A percentile compares a stretch with the other conserved stretches of the same genome.
These are phyloP conservation scores for Himalopsyche japonica DNA, from an alignment of 2,888 invertebrate genomes.

Conservation along the genomic window DNA sequence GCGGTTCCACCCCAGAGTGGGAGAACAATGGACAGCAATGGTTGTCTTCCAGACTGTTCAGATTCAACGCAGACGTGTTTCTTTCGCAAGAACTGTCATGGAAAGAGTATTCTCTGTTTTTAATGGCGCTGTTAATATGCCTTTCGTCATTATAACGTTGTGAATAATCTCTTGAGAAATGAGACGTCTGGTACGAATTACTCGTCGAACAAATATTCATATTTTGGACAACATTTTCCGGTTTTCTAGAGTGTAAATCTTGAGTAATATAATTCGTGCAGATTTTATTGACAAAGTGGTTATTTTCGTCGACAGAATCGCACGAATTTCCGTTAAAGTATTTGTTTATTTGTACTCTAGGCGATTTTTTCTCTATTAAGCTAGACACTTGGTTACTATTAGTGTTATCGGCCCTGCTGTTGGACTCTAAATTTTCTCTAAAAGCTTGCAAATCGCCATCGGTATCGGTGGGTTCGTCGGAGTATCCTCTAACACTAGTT, in stretches of 20 bases:
- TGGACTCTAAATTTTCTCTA: neutral
- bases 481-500: neutral
- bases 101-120: constrained; percentile 30
- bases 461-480: neutral
- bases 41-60: constrained; percentile 38
- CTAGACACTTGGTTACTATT: constrained; percentile 11
- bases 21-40: constrained; percentile 35
- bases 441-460: neutral
- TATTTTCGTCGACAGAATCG: constrained; percentile 31
- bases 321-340: constrained; percentile 25
- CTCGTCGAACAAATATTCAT: neutral
- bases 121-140: constrained; percentile 13
- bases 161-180: neutral
- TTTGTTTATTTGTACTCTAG: constrained; percentile 27
- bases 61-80: constrained; percentile 31
- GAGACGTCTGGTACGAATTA: neutral
- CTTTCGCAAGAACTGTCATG: constrained; percentile 24
- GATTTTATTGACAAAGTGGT: neutral
- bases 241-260: neutral
- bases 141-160: constrained; percentile 13
- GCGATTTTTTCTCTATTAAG: constrained; percentile 18
- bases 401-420: neutral
- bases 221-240: constrained; percentile 7
- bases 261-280: constrained; percentile 2
- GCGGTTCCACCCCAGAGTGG: constrained; percentile 27